Base-by-base conservation (phyloP, 2,888 invertebrate genomes). In the Chromoteleia sp. region DNA sequence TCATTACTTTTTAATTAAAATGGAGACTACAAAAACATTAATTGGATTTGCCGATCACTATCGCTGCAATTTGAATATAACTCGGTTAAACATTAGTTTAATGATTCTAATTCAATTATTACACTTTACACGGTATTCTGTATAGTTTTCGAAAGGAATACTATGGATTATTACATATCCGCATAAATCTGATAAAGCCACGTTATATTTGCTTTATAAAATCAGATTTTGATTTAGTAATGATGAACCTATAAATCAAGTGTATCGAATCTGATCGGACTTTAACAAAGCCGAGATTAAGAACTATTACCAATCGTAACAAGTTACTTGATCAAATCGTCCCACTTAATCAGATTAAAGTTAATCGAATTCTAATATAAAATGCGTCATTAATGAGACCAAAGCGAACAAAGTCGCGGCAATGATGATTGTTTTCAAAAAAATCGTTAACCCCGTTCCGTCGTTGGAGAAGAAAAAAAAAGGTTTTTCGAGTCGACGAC, bases 221-320 rank as follows among this genome's bases (percentile, higher is more conserved):
- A 68, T 73, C 67, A 73, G 45, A 73, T 67, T 73, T 68, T 45
- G 73, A 61, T 68, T 56, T 68, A 74, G 56, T 10, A 61, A 74
- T 74, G 74, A 74, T 73, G 54, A 56, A 79, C 21, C 67, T 61
- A 59, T 45, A 73, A 67, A 73, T 74, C 67, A 74, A 50, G 54
- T 67, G 25, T 65, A 65, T 50, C 56, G 75, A 70, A 61, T 68
- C 45, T 59, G 59, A 73, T 67, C 52, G 59, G 50, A 73, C 59
- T 73, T 73, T 52, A 71, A 73, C 71, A 43, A 67, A 71, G 41
- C 73, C 67, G 67, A 73, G 56, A 78, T 78, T 41, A 48, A 65
- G 65, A 78, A 58, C 50, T 58, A 58, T 58, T 71, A 58, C 29
- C 39, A 54, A 78, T 56, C 39, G 7, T 41, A 56, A 63, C 48